These are phyloP conservation scores for Schizopygopsis pylzovi DNA, from an alignment of 2,797 vertebrate genomes.

Conservation along the genomic window DNA sequence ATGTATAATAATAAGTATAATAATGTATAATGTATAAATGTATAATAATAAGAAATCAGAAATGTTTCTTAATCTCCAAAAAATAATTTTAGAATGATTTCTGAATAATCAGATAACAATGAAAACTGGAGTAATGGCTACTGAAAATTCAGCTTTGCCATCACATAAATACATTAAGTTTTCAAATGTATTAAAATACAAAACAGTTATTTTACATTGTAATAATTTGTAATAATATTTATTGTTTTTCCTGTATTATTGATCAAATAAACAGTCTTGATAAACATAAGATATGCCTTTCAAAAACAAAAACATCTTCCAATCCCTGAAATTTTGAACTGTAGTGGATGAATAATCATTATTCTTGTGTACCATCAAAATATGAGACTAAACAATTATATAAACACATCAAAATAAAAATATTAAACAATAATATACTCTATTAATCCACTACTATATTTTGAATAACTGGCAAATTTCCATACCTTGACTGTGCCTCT, in stretches of 20 bases:
- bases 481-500: conserved; percentile 87
- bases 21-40: too few relatives aligned
- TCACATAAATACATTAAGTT: not conserved
- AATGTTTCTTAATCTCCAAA: not conserved
- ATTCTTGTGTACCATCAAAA: conserved; percentile 1
- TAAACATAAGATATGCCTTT: not conserved
- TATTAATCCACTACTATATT: not conserved
- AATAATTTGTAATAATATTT: not conserved
- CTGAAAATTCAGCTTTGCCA: not conserved
- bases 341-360: not conserved
- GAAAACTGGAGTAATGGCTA: not conserved
- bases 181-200: not conserved
- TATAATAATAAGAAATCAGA: not conserved
- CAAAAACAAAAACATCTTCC: not conserved
- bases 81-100: not conserved
- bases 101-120: not conserved
- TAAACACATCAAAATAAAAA: not conserved
- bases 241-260: not conserved
- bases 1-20: too few relatives aligned
- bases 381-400: not conserved
- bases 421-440: not conserved
- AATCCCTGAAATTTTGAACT: not conserved
- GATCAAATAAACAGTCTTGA: not conserved
- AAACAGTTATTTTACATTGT: not conserved
- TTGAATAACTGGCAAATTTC: not conserved